phyloP scores from a whole-genome alignment of 2,113 vertebrate genomes.

The Martes martes region DNA sequence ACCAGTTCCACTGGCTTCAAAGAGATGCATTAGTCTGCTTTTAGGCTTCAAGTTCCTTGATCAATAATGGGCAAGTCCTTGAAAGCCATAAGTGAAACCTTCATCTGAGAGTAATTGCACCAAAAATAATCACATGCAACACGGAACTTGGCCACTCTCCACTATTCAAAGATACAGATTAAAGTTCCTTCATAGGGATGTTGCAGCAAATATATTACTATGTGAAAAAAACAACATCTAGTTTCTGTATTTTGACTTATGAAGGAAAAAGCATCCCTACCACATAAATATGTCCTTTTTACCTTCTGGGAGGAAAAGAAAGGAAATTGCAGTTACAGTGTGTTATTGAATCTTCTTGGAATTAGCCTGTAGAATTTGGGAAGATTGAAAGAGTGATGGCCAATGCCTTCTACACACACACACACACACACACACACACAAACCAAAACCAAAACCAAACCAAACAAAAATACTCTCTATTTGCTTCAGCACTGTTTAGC shows the following conservation, averaged over 20 bases:
- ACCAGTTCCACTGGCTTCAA: neutral
- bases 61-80: constrained; percentile 70
- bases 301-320: constrained; percentile 76
- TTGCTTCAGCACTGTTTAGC: constrained; percentile 71
- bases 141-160: constrained; percentile 59
- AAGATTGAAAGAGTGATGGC: constrained; percentile 77
- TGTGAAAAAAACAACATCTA: constrained; percentile 25
- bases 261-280: constrained; percentile 71
- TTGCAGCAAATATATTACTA: constrained; percentile 60
- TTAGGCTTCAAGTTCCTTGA: constrained; percentile 33
- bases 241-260: constrained; percentile 76
- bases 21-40: neutral
- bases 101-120: constrained; percentile 70
- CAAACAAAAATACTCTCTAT: constrained; percentile 28
- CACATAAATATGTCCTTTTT: constrained; percentile 77
- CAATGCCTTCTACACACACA: constrained; percentile 56
- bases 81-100: constrained; percentile 71
- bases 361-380: constrained; percentile 78
- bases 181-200: constrained; percentile 74
- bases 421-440: too few relatives aligned
- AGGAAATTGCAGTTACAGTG: constrained; percentile 70
- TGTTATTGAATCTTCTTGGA: constrained; percentile 78
- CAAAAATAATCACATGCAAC: constrained; percentile 61
- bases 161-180: constrained; percentile 67
- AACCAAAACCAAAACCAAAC: too few relatives aligned